Base-by-base conservation (phyloP, 53 echinoderm and acorn worm genomes). In the Apostichopus leukothele region DNA sequence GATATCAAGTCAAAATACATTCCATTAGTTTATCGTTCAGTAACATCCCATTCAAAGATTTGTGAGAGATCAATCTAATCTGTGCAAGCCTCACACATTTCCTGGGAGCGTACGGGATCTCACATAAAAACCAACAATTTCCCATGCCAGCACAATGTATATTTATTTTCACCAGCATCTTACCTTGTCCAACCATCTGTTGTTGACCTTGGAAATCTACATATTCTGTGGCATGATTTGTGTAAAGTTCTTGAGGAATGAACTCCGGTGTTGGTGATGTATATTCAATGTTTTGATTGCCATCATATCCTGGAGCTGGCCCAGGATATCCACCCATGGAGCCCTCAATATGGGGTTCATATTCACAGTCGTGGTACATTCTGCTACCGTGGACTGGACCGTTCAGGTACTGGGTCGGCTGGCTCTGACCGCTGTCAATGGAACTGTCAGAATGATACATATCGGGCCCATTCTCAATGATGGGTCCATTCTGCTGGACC, bases 371-470 rank as follows among this genome's bases (percentile, higher is more conserved):
- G 57, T 87, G 88, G 59, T 87, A 87, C 51, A 75, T 53, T 23
- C 51, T 68, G 9, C 75, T 75, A 25, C 84, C 27, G 53, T 87
- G 91, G 79, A 92, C 79, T 50, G 92, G 92, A 0, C 92, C 90
- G 60, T 95, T 95, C 67, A 96, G 77, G 83, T 91, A 92, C 66
- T 89, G 92, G 20, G 76, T 71, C 87, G 89, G 86, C 60, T 93
- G 93, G 78, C 91, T 88, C 79, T 92, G 83, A 16, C 88, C 88
- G 57, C 92, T 92, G 78, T 92, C 92, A 9, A 92, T 76, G 14
- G 95, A 95, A 50, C 95, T 92, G 66, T 94, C 96, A 39, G 94
- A 94, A 25, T 92, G 92, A 90, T 96, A 96, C 86, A 94, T 90
- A 78, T 96, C 96, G 0, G 96, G 96, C 52, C 96, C 93, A 67